Evolutionary conservation across 2,113 vertebrate species (phyloP).

Genomic region (Sus scrofa): DNA sequence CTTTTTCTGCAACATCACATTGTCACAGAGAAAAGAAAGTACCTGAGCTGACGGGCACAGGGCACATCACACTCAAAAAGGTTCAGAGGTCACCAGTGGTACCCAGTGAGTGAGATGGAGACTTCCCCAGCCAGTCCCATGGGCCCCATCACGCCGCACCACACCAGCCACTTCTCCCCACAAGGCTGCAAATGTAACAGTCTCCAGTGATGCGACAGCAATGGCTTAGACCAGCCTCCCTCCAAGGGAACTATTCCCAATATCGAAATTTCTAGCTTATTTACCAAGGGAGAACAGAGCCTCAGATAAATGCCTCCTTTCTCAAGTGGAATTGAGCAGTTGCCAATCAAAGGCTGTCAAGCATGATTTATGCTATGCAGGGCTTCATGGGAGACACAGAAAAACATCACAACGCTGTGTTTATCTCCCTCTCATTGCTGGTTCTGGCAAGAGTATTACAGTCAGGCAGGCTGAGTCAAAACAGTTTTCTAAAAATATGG

Average conservation of each 20-base stretch:
- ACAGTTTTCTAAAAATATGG: conserved; percentile 80
- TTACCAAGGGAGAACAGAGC: background rate
- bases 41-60: background rate
- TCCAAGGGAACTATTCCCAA: background rate
- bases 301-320: background rate
- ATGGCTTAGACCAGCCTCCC: background rate
- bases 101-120: background rate
- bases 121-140: background rate
- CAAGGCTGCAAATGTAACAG: background rate
- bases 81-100: background rate
- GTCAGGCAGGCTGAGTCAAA: conserved; percentile 67
- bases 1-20: background rate
- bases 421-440: conserved; percentile 58
- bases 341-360: conserved; percentile 48
- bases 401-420: background rate
- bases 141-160: background rate
- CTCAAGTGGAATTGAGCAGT: background rate
- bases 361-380: background rate
- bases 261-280: background rate
- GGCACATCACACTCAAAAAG: background rate
- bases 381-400: conserved; percentile 42
- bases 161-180: rapidly evolving
- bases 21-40: background rate
- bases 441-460: conserved; percentile 60
- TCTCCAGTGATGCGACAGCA: background rate